These are phyloP conservation scores for Pinctada fucata DNA, from an alignment of 2,888 invertebrate genomes.

Conservation along the genomic window DNA sequence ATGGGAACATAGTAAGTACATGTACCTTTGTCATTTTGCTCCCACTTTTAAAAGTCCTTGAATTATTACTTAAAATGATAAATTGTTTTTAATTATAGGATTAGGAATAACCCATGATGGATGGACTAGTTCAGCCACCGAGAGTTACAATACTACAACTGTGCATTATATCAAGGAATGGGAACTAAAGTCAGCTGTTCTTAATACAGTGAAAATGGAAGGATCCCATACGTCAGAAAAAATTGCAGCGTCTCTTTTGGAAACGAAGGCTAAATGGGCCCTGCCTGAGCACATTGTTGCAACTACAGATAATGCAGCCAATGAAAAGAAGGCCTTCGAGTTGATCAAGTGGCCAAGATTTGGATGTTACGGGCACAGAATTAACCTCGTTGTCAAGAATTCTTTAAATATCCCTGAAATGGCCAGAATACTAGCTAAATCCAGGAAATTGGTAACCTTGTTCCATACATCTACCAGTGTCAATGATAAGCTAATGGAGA, in stretches of 20 bases:
- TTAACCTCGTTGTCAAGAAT: conserved; percentile 44
- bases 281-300: not conserved
- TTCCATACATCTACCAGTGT: conserved; percentile 38
- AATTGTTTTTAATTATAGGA: not conserved
- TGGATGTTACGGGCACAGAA: conserved; percentile 45
- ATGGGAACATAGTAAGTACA: no score
- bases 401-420: conserved; percentile 20
- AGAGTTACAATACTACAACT: conserved; percentile 26
- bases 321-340: conserved; percentile 38
- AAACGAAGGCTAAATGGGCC: conserved; percentile 1
- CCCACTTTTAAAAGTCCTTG: no score
- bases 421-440: conserved; percentile 20
- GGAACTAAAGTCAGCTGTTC: conserved; percentile 12
- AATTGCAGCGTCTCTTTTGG: conserved; percentile 9
- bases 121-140: conserved; percentile 22
- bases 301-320: conserved; percentile 42
- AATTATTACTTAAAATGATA: no score
- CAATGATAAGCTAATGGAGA: conserved; percentile 27
- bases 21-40: no score
- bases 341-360: conserved; percentile 36
- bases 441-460: conserved; percentile 30
- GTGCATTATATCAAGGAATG: conserved; percentile 14
- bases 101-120: conserved; percentile 24
- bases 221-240: conserved; percentile 31
- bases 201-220: conserved; percentile 19